Percentiles rank a stretch among this genome's conserved stretches.
These are phyloP conservation scores for Trematocara stigmaticum DNA, from an alignment of 2,113 vertebrate genomes.

Conservation along the genomic window DNA sequence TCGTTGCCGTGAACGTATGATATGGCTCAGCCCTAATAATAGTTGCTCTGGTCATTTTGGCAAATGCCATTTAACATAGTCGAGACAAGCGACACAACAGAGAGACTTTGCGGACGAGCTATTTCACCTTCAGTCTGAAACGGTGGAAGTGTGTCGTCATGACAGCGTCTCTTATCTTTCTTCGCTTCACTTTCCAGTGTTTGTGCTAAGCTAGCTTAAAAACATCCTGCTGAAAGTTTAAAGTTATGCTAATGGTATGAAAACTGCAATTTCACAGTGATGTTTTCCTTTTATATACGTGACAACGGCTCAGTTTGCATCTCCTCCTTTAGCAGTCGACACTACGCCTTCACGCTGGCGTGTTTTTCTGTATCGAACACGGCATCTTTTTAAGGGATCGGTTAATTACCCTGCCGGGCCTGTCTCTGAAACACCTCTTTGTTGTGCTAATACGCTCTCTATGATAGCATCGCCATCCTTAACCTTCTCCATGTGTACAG, in stretches of 20 bases:
- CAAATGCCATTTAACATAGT: background rate
- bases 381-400: constrained; percentile 26
- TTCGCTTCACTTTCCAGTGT: background rate
- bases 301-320: background rate
- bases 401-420: constrained; percentile 22
- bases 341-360: constrained; percentile 1
- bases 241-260: background rate
- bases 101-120: background rate
- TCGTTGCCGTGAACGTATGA: no score
- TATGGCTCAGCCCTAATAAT: background rate
- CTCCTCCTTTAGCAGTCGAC: constrained; percentile 3
- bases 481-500: constrained; percentile 35
- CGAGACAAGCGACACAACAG: background rate
- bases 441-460: constrained; percentile 51
- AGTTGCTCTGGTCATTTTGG: background rate
- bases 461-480: constrained; percentile 59
- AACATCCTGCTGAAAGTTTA: background rate
- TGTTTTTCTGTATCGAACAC: constrained; percentile 25
- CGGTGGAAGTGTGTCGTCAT: background rate
- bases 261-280: constrained; percentile 1
- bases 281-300: background rate
- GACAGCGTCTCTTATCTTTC: background rate
- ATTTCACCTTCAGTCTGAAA: background rate
- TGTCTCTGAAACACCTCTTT: constrained; percentile 48
- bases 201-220: background rate